A percentile compares a stretch with the other conserved stretches of the same genome.
These are phyloP conservation scores for Takifugu ocellatus DNA, from an alignment of 2,797 vertebrate species.

Conservation along the genomic window DNA sequence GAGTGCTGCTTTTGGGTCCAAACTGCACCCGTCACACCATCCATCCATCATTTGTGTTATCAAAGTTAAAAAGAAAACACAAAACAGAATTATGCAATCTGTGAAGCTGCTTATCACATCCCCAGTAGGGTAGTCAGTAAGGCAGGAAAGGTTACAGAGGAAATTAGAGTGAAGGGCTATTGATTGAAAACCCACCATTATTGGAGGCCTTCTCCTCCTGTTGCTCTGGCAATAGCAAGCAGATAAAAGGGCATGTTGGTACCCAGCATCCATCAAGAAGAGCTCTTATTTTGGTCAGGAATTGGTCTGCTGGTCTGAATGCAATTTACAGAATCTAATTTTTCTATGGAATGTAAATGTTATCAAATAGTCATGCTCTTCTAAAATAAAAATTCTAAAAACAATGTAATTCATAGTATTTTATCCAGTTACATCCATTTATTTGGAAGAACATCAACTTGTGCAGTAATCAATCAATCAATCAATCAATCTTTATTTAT, in stretches of 20 bases:
- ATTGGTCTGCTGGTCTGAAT: slow-evolving; percentile 44
- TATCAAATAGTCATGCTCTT: slow-evolving; percentile 27
- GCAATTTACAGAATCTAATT: slow-evolving; percentile 39
- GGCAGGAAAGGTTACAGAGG: slow-evolving; percentile 33
- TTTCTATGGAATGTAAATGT: neutral
- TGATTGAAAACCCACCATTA: slow-evolving; percentile 55
- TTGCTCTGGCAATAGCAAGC: slow-evolving; percentile 43
- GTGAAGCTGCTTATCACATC: slow-evolving; percentile 50
- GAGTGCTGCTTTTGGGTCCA: too few species aligned
- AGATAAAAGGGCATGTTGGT: slow-evolving; percentile 60
- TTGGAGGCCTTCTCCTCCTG: slow-evolving; percentile 36
- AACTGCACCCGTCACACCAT: too few species aligned
- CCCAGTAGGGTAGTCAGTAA: slow-evolving; percentile 41
- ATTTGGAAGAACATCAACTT: slow-evolving; percentile 55
- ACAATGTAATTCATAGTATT: slow-evolving; percentile 52
- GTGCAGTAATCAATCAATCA: slow-evolving; percentile 20
- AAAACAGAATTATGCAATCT: slow-evolving; percentile 48
- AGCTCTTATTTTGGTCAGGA: slow-evolving; percentile 13
- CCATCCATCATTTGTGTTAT: slow-evolving; percentile 32
- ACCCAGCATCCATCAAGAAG: slow-evolving; percentile 50
- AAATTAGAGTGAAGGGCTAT: slow-evolving; percentile 48
- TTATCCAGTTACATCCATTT: slow-evolving; percentile 51
- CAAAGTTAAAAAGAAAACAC: slow-evolving; percentile 41
- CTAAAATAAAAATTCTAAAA: slow-evolving; percentile 24
- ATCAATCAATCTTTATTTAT: too few species aligned